Evolutionary conservation across 2,113 vertebrate species (phyloP).

Genomic region (Toxotes jaculatrix): DNA sequence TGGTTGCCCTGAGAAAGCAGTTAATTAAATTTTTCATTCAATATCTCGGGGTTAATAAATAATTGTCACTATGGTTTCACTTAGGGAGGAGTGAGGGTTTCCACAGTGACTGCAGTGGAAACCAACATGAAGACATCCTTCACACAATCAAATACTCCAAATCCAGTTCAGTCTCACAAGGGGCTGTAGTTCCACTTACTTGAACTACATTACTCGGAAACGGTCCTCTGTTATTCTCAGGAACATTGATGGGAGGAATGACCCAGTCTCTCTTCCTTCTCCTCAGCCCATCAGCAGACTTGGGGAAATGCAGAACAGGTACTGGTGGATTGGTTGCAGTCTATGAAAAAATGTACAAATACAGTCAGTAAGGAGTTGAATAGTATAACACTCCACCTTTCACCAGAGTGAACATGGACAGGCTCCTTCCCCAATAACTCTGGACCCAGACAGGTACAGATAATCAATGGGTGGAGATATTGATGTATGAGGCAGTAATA

Average conservation of each 20-base stretch:
- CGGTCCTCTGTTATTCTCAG: slow-evolving; percentile 66
- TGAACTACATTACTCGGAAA: slow-evolving; percentile 66
- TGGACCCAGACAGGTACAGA: too few species aligned
- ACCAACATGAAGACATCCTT: not conserved
- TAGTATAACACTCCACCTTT: not conserved
- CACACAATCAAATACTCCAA: not conserved
- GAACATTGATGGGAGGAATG: slow-evolving; percentile 60
- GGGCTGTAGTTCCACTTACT: slow-evolving; percentile 51
- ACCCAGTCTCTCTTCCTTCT: slow-evolving; percentile 83
- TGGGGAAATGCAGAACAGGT: slow-evolving; percentile 72
- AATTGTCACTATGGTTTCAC: not conserved
- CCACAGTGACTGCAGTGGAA: not conserved
- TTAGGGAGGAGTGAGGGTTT: not conserved
- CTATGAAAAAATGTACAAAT: slow-evolving; percentile 42
- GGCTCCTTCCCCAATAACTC: too few species aligned
- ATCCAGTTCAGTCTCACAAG: not conserved
- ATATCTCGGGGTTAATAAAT: not conserved
- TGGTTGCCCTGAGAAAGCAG: not conserved
- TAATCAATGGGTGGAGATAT: too few species aligned
- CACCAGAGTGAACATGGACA: too few species aligned
- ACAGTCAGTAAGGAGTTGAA: not conserved
- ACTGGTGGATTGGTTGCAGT: not conserved
- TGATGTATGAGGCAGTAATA: too few species aligned
- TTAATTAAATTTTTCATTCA: not conserved
- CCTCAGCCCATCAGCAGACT: slow-evolving; percentile 57